These are phyloP conservation scores for Drosophila sproati DNA, from an alignment of 1,140 invertebrate genomes.

Conservation along the genomic window DNA sequence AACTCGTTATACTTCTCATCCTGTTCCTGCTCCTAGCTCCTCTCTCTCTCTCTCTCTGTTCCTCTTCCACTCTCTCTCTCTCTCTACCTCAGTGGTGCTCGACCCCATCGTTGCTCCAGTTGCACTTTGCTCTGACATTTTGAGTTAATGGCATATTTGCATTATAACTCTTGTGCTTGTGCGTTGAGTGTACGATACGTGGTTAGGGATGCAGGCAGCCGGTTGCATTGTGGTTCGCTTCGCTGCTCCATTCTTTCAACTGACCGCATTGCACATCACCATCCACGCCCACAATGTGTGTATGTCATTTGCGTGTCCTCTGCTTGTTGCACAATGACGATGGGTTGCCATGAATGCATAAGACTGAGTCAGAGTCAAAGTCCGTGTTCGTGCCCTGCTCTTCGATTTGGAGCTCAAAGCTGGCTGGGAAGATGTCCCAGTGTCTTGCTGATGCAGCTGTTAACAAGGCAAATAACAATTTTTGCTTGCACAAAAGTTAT, in stretches of 20 bases:
- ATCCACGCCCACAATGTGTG: conserved; percentile 17
- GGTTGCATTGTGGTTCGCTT: not conserved
- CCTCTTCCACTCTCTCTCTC: not conserved
- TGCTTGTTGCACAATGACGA: conserved; percentile 63
- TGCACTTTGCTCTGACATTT: conserved; percentile 78
- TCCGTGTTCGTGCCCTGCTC: conserved; percentile 2
- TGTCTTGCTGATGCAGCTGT: conserved; percentile 55
- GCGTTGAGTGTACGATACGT: conserved; percentile 11
- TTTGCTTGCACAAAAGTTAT: conserved; percentile 66
- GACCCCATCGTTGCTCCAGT: conserved; percentile 39
- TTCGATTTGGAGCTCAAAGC: not conserved
- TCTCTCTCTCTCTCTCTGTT: not conserved
- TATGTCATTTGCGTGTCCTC: conserved; percentile 35
- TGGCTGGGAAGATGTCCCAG: not conserved
- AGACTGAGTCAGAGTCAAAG: conserved; percentile 4
- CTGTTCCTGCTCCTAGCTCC: conserved; percentile 6
- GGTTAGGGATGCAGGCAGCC: not conserved
- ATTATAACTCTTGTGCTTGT: conserved; percentile 61
- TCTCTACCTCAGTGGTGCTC: conserved; percentile 13
- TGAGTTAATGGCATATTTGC: conserved; percentile 81
- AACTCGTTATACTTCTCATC: not conserved
- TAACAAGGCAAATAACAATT: conserved; percentile 70
- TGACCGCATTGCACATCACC: conserved; percentile 22
- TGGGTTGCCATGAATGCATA: conserved; percentile 59
- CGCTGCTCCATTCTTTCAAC: conserved; percentile 26